Evolutionary conservation across 2,888 invertebrate species (phyloP), one percentile per base, ranked within the genome.

Genomic region (Tipula helvola): DNA sequence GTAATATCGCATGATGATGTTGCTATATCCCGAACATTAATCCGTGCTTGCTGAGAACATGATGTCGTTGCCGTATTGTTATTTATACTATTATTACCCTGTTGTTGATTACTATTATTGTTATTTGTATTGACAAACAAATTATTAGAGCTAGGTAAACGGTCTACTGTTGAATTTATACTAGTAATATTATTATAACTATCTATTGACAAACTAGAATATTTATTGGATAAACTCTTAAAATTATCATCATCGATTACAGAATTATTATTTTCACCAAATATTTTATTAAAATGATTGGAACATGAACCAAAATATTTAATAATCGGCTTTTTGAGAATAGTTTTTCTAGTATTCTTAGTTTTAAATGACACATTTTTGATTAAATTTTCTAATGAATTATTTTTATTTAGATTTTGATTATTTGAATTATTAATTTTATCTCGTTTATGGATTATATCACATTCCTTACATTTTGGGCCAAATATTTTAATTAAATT

Each of bases 1-100:
- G 97, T 97, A 86, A 97, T 95, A 93, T 98, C 98, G 92, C 96
- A 95, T 2, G 95, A 93, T 2, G 95, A 93, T 87, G 94, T 93
- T 71, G 71, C 2, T 7, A 84, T 84, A n/a, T 84, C 41, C 16
- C 41, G 13, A 16, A 93, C 90, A 88, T 93, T 93, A 91, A 94
- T 93, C 88, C 94, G 92, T 4, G 95, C 96, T 91, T 97, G 96
- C 89, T 96, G 96, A 0, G 97, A 97, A 91, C 97, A 97, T 86
- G 94, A 93, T 5, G 90, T 84, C 5, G 39, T 84, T 84, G n/a
- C 39, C 41, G 36, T 5, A 84, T 84, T 84, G 39, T 84, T 84
- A 39, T 83, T 28, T 28, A 28, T 83, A 3, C 18, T 83, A 83
- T 39, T 36, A 84, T 39, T 84, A 39, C 10, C n/a, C 87, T 5